Percentiles rank a stretch among this genome's conserved stretches.
Conservation (phyloP, 2,113 vertebrate species). For the Myiozetetes cayanensis region DNA sequence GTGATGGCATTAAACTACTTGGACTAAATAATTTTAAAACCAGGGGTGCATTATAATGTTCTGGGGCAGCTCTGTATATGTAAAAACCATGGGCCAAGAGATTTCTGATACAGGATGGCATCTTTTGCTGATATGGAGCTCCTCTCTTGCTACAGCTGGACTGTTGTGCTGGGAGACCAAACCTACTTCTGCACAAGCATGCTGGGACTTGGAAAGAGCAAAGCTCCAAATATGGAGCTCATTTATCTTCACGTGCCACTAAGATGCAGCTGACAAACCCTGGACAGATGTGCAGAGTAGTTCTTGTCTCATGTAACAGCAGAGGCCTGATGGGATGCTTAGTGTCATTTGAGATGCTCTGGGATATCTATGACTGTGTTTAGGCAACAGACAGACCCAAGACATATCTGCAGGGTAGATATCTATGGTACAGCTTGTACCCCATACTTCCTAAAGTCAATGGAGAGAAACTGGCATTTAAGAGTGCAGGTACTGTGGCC, state of each 20-base stretch:
- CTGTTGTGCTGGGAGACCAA: background rate
- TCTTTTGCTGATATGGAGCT: background rate
- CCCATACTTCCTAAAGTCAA: background rate
- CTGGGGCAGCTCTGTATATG: background rate
- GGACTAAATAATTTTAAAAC: background rate
- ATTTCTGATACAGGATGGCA: background rate
- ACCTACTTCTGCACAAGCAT: background rate
- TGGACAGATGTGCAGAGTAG: background rate
- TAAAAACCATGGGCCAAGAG: rapidly evolving
- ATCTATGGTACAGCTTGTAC: background rate
- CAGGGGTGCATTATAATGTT: background rate
- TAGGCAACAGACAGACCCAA: background rate
- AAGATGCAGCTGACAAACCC: background rate
- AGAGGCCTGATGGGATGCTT: background rate
- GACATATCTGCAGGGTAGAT: background rate
- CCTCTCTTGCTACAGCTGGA: background rate
- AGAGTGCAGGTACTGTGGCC: background rate
- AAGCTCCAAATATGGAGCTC: background rate
- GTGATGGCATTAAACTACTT: background rate
- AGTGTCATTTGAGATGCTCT: background rate
- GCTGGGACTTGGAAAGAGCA: background rate
- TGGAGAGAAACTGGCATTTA: background rate
- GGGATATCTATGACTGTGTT: background rate
- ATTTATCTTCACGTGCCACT: background rate
- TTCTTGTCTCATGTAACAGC: background rate